Percentiles rank a stretch among this genome's conserved stretches.
phyloP scores from a whole-genome alignment of 2,113 vertebrate species.

The Chamaetylas fuelleborni region DNA sequence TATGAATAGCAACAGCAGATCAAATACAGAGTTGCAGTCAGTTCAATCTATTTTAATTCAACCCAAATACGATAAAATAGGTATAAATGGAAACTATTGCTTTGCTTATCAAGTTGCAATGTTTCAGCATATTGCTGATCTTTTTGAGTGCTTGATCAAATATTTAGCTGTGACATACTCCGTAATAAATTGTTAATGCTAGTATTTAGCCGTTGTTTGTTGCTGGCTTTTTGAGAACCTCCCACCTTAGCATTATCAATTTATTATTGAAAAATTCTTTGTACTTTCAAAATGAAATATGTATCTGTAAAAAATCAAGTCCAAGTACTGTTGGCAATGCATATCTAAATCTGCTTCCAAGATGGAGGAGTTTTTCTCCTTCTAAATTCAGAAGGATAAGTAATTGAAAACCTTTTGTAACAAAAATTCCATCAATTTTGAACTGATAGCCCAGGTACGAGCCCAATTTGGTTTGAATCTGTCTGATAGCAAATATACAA shows the following conservation, averaged over 20 bases:
- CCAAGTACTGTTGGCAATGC: background rate
- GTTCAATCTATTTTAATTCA: background rate
- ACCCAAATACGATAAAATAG: background rate
- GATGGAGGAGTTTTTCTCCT: background rate
- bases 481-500: background rate
- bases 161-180: background rate
- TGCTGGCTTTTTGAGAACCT: background rate
- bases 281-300: background rate
- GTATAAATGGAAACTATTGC: background rate
- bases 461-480: conserved; percentile 10
- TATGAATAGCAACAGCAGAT: background rate
- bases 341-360: background rate
- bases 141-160: background rate
- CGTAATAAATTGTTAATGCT: background rate
- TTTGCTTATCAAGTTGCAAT: background rate
- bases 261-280: background rate
- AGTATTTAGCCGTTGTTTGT: background rate
- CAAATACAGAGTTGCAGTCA: background rate
- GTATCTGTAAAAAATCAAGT: background rate
- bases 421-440: background rate
- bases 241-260: background rate
- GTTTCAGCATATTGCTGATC: background rate
- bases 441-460: background rate
- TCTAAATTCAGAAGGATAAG: background rate
- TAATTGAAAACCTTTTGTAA: background rate